Evolutionary conservation across 2,797 vertebrate genomes (phyloP).

Genomic region (Mormyrops boulengeri): DNA sequence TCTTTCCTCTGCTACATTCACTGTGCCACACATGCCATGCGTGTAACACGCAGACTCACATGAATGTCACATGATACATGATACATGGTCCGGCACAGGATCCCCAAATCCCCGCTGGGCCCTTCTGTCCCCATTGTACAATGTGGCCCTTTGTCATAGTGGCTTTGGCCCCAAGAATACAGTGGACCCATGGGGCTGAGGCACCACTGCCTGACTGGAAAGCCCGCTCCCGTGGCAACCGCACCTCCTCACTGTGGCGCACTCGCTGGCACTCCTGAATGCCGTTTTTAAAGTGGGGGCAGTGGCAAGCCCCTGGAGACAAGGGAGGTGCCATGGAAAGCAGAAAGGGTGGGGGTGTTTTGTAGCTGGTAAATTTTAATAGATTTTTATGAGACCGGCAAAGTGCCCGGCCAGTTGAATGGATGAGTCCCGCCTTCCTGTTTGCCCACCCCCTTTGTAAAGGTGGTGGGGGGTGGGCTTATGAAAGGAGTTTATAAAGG

Average conservation of each 20-base stretch:
- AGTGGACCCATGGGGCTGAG: constrained; percentile 18
- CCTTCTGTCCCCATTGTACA: background rate
- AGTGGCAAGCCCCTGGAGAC: background rate
- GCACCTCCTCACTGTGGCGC: background rate
- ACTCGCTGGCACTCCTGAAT: background rate
- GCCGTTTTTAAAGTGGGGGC: background rate
- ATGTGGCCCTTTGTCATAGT: constrained; percentile 16
- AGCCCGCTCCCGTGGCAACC: constrained; percentile 22
- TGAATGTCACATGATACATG: background rate
- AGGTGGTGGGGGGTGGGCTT: constrained; percentile 39
- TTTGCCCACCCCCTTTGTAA: constrained; percentile 38
- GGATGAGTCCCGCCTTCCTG: background rate
- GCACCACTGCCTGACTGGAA: constrained; percentile 24
- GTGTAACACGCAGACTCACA: background rate
- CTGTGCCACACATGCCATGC: background rate
- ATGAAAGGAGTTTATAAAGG: constrained; percentile 55
- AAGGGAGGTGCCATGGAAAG: background rate
- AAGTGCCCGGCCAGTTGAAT: constrained; percentile 10
- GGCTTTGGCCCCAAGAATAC: constrained; percentile 18
- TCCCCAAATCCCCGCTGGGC: background rate
- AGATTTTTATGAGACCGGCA: constrained; percentile 13
- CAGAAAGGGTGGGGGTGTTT: constrained; percentile 11
- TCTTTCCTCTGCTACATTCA: background rate
- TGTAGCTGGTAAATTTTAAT: constrained; percentile 22
- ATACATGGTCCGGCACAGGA: background rate